These are phyloP conservation scores for Alligator sinensis DNA, from an alignment of 2,113 vertebrate genomes.

Conservation along the genomic window DNA sequence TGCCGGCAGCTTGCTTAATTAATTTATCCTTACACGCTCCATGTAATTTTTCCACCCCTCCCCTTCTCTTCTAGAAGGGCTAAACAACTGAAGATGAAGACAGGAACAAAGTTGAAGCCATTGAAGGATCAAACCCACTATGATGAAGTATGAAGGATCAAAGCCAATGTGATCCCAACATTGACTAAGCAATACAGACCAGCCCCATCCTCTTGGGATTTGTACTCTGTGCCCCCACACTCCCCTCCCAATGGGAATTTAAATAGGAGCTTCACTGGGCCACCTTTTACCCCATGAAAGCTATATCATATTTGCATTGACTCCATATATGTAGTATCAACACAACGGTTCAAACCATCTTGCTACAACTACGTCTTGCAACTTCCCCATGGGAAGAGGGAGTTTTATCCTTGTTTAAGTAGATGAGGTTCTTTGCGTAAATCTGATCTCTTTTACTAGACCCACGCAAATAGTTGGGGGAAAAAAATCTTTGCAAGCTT, in stretches of 20 bases:
- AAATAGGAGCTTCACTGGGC: conserved; percentile 12
- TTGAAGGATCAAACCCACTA: not conserved
- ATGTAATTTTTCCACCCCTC: not conserved
- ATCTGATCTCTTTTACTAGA: too few relatives aligned
- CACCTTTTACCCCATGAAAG: conserved; percentile 43
- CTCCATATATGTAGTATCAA: not conserved
- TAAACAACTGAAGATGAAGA: conserved; percentile 14
- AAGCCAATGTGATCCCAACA: not conserved
- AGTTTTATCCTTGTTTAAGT: conserved; percentile 9
- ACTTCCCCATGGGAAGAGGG: conserved; percentile 26
- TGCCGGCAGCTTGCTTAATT: conserved; percentile 44
- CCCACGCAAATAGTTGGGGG: too few relatives aligned
- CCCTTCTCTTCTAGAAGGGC: not conserved
- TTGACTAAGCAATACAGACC: not conserved
- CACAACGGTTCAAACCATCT: conserved; percentile 30
- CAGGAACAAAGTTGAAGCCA: conserved; percentile 26
- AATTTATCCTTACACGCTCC: not conserved
- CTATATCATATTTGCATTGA: not conserved
- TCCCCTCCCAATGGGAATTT: conserved; percentile 15
- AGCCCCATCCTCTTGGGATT: not conserved
- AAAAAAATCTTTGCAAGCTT: too few relatives aligned
- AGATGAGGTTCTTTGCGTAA: too few relatives aligned
- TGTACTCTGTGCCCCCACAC: not conserved
- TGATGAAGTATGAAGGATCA: not conserved
- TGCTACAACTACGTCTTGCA: conserved; percentile 19